Evolutionary conservation across 2,797 vertebrate species (phyloP), one percentile per base, ranked within the genome.

Genomic region (Aplochiton taeniatus): DNA sequence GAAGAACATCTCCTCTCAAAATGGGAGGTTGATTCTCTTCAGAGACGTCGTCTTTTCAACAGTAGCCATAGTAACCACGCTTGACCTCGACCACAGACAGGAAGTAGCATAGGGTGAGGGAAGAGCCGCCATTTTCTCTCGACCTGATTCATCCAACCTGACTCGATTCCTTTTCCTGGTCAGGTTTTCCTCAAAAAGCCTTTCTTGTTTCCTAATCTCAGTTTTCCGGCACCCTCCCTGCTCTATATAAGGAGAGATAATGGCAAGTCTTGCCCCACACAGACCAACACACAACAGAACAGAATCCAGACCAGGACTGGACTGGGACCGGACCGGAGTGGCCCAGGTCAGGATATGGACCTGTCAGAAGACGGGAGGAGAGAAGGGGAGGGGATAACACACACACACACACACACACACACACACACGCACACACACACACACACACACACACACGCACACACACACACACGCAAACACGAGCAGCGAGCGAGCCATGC

Each of bases 81-180:
- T 92, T 91, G 88, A 91, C 86, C 87, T 86, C 79, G 72, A 70
- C 68, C 77, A 85, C 86, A 87, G 61, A 88, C 84, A 89, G 71
- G 65, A 80, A 76, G 18, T 66, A 70, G 74, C 66, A 85, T 67
- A 60, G 0, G 69, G 77, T 70, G 83, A 81, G 79, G 78, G 83
- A 86, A 82, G 79, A 73, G 82, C 67, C 48, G 81, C 81, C 77
- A 42, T 81, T 70, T 63, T 73, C 88, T 76, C 76, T 87, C 82
- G 69, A 70, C 80, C 82, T 71, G 74, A 63, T 48, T 58, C n/a
- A n/a, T n/a, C n/a, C n/a, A n/a, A 31, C 31, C 31, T 31, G 31
- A 31, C 31, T 31, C 31, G 6, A 31, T 2, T 6, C 31, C 31
- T 31, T 2, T 50, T 50, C 0, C 51, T 50, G 61, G 14, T 51